Evolutionary conservation across 2,113 vertebrate genomes (phyloP).

Genomic region (Scatophagus argus): DNA sequence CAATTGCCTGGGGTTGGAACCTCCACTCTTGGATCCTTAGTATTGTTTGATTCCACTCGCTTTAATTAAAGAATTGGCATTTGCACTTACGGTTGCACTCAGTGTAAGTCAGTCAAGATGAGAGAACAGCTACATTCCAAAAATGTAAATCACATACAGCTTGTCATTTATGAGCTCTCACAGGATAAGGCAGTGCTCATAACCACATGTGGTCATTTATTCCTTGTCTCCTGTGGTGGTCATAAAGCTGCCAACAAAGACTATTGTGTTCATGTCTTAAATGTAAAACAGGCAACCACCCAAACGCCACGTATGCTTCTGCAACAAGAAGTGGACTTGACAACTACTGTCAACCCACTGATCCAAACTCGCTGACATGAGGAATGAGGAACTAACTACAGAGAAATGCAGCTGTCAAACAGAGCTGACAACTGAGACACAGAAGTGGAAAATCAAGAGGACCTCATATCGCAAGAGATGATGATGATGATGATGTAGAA

Average conservation of each 20-base stretch:
- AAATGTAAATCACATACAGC: conserved; percentile 53
- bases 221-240: conserved; percentile 31
- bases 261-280: conserved; percentile 48
- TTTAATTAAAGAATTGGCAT: conserved; percentile 12
- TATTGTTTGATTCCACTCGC: conserved; percentile 1
- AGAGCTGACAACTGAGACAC: neutral
- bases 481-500: neutral
- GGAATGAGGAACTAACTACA: neutral
- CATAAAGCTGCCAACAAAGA: conserved; percentile 49
- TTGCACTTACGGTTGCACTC: neutral
- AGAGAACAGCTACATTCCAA: conserved; percentile 21
- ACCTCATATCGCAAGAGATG: neutral
- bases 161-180: conserved; percentile 61
- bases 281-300: conserved; percentile 18
- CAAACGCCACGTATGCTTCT: conserved; percentile 44
- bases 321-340: neutral
- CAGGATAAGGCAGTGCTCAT: conserved; percentile 43
- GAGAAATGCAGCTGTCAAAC: neutral
- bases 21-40: neutral
- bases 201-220: conserved; percentile 45
- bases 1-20: neutral
- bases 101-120: conserved; percentile 24
- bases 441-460: neutral
- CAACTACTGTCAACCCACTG: neutral
- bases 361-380: conserved; percentile 19